Evolutionary conservation across 2,113 vertebrate species (phyloP), one percentile per base, ranked within the genome.

Genomic region (Barnardius zonarius): DNA sequence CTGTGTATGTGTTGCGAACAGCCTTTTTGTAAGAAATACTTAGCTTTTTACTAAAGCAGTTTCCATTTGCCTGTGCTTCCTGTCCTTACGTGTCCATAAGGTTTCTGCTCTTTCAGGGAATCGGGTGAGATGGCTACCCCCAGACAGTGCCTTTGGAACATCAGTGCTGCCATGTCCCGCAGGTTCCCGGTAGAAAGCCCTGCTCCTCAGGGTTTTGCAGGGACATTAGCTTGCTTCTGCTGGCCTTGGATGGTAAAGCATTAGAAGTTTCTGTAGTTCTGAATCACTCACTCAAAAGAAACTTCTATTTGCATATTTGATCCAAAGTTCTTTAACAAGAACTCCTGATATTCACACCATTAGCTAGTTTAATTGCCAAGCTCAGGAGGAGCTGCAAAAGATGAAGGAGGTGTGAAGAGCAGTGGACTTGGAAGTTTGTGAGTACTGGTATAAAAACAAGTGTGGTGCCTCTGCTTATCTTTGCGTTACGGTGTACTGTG

Each of bases 61-160:
- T 88, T 62, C 35, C 48, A 5, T 49, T 51, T 87, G 22, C 35
- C 23, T 55, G 10, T 79, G 86, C 41, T 83, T 59, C 11, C n/a
- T 48, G 15, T 43, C 35, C 23, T 76, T 61, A 37, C 0, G 11
- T 39, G 52, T 43, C 35, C 2, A 0, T 41, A 33, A 48, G 8
- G n/a, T 35, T 91, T 77, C 51, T 78, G 44, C 33, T 41, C 44
- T 30, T 91, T 23, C 44, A 62, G 54, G 43, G 33, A 39, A 46
- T 37, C 2, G 1, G 9, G 2, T 30, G 39, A 22, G 44, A 41
- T 0, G 0, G 13, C 11, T 61, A 10, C 18, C 13, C 7, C 6
- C 43, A 41, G 11, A 6, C 30, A 48, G 8, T 54, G 35, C 49
- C 17, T 61, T 61, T 44, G 57, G 33, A 72, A 23, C 55, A 16